Percentiles rank a stretch among this genome's conserved stretches.
Evolutionary conservation across 30 jellyfish, hydroid and myxozoan species (phyloP).

Genomic region (Chrysaora quinquecirrha): DNA sequence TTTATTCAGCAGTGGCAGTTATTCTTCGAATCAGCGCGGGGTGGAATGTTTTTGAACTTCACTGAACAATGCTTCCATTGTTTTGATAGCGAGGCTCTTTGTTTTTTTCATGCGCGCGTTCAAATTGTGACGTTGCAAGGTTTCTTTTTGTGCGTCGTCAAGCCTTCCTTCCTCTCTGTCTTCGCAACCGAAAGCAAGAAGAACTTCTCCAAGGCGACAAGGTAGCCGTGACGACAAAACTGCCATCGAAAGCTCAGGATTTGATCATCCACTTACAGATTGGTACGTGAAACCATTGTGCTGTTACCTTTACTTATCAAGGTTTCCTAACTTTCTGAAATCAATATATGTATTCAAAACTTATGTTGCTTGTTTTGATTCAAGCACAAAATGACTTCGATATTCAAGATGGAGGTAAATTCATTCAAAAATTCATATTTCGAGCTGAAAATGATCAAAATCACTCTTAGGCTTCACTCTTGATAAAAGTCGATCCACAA

Average conservation of each 20-base stretch:
- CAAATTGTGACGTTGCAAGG: slow-evolving; percentile 53
- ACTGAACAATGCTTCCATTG: no score
- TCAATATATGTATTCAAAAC: not conserved
- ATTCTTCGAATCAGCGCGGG: no score
- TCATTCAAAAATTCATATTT: no score
- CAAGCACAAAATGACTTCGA: not conserved
- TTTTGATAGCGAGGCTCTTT: no score
- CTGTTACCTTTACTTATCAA: slow-evolving; percentile 17
- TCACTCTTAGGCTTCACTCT: no score
- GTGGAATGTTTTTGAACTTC: no score
- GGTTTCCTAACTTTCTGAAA: slow-evolving; percentile 1
- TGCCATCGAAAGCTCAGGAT: slow-evolving; percentile 95
- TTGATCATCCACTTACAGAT: slow-evolving; percentile 56
- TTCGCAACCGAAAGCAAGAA: slow-evolving; percentile 82
- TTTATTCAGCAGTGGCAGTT: no score
- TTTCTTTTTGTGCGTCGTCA: slow-evolving; percentile 59
- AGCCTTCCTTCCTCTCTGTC: slow-evolving; percentile 74
- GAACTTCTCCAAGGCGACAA: slow-evolving; percentile 99
- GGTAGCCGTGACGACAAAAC: slow-evolving; percentile 99
- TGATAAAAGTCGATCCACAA: no score
- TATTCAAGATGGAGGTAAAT: slow-evolving; percentile 12
- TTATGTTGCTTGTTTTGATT: not conserved
- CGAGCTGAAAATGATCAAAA: no score
- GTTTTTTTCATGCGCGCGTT: no score
- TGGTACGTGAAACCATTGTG: slow-evolving; percentile 81